Conservation (phyloP, 2,113 vertebrate species). For the Dromiciops gliroides region DNA sequence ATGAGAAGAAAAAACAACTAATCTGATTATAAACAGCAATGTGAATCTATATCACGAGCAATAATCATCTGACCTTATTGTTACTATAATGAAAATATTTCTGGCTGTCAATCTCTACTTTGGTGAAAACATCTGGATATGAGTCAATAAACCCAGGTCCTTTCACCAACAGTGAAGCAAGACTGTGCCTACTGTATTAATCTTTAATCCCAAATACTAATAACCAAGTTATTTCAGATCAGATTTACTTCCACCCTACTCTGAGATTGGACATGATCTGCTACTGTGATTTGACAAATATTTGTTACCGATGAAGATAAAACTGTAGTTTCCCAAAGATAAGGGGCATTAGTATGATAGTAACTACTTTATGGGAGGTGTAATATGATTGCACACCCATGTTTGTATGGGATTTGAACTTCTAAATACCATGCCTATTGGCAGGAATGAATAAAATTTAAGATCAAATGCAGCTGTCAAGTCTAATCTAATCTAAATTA, state of each 20-base stretch:
- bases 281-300: background rate
- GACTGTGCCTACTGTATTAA: constrained; percentile 20
- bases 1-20: background rate
- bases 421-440: constrained; percentile 1
- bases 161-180: constrained; percentile 35
- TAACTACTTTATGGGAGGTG: background rate
- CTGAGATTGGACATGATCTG: background rate
- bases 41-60: constrained; percentile 44
- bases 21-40: background rate
- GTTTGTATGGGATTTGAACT: background rate
- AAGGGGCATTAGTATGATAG: background rate
- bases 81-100: background rate
- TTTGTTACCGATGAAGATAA: background rate
- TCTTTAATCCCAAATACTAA: constrained; percentile 29
- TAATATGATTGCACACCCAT: background rate
- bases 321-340: background rate
- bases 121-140: constrained; percentile 26
- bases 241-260: constrained; percentile 34
- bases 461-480: constrained; percentile 48
- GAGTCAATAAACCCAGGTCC: constrained; percentile 37
- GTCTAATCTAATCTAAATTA: background rate
- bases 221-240: background rate
- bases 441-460: constrained; percentile 16
- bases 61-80: constrained; percentile 27
- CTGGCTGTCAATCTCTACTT: constrained; percentile 26